Conservation (phyloP, 2,113 vertebrate species). For the Urocynchramus pylzowi region DNA sequence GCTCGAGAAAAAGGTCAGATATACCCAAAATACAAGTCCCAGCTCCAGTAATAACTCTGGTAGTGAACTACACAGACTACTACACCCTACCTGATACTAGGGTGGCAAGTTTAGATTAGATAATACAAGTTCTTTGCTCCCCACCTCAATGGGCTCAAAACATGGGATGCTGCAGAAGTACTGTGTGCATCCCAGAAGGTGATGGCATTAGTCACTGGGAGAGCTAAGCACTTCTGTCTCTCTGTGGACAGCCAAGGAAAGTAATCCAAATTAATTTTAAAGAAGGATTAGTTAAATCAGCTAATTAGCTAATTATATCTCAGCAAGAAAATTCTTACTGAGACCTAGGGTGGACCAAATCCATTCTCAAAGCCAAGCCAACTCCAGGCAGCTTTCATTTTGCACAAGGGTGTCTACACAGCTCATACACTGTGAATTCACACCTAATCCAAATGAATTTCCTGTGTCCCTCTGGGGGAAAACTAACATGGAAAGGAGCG, state of each 20-base stretch:
- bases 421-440: background rate
- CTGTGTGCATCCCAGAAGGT: background rate
- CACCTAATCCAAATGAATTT: background rate
- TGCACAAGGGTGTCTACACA: background rate
- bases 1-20: background rate
- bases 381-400: background rate
- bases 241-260: background rate
- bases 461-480: background rate
- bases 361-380: background rate
- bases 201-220: background rate
- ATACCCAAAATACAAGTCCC: background rate
- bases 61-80: background rate
- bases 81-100: too few relatives aligned
- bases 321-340: background rate
- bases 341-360: background rate
- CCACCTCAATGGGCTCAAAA: background rate
- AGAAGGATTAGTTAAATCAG: conserved; percentile 14
- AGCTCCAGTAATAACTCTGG: background rate
- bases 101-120: background rate
- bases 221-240: background rate
- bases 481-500: background rate
- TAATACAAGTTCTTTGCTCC: background rate
- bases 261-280: conserved; percentile 37
- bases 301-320: conserved; percentile 20
- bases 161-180: background rate